Evolutionary conservation across 2,888 invertebrate species (phyloP).

Genomic region (Diogma glabrata): DNA sequence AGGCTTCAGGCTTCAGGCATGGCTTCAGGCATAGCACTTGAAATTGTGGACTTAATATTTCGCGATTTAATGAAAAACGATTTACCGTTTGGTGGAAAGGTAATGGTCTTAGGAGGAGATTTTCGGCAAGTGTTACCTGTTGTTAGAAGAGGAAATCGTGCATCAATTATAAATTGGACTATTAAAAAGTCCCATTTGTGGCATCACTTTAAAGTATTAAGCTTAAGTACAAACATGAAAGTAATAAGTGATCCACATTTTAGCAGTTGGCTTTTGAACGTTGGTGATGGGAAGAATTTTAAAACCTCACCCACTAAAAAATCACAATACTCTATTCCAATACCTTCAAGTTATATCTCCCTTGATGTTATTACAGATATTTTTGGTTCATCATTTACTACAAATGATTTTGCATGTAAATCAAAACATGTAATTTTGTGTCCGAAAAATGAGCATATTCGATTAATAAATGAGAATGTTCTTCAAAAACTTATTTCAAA

Average conservation of each 20-base stretch:
- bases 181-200: neutral
- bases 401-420: neutral
- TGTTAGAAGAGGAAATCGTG: neutral
- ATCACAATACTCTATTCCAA: neutral
- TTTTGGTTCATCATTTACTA: neutral
- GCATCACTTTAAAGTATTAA: neutral
- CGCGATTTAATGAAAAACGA: neutral
- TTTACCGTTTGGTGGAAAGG: constrained; percentile 1
- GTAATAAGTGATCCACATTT: neutral
- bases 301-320: neutral
- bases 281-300: neutral
- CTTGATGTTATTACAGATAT: neutral
- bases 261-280: neutral
- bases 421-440: neutral
- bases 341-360: neutral
- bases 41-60: too few species aligned
- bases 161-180: neutral
- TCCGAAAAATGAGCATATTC: neutral
- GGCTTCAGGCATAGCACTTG: too few species aligned
- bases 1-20: too few species aligned
- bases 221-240: too few species aligned
- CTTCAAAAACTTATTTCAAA: too few species aligned
- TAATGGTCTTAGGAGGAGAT: neutral
- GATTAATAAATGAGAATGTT: neutral
- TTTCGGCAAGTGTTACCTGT: neutral